Evolutionary conservation across 2,888 invertebrate genomes (phyloP).

Genomic region (Tachina fera): DNA sequence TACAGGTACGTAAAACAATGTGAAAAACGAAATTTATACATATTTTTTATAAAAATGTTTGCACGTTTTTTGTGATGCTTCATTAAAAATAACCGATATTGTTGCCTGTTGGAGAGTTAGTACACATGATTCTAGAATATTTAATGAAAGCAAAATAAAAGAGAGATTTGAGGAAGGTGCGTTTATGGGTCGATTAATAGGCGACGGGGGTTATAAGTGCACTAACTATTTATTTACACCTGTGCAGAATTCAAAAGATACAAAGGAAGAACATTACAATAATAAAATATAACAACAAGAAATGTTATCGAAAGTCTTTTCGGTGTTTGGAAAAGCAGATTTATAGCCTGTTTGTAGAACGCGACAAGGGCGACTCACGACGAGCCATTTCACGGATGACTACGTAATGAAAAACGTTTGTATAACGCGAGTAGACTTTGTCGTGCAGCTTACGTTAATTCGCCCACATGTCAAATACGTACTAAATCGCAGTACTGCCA

Average conservation of each 20-base stretch:
- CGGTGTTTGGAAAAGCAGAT: constrained; percentile 29
- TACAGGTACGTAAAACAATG: background rate
- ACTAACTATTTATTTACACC: constrained; percentile 43
- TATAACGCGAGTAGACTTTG: too few species aligned
- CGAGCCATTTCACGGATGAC: constrained; percentile 26
- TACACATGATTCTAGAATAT: constrained; percentile 24
- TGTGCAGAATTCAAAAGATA: constrained; percentile 1
- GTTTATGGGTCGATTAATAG: constrained; percentile 43
- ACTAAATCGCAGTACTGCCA: too few species aligned
- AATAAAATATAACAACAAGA: constrained; percentile 23
- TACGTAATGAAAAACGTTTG: too few species aligned
- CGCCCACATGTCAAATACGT: too few species aligned
- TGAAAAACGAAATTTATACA: too few species aligned
- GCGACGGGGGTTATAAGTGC: constrained; percentile 37
- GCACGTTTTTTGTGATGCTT: constrained; percentile 27
- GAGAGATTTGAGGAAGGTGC: constrained; percentile 17
- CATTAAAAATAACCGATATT: constrained; percentile 43
- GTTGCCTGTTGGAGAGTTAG: constrained; percentile 33
- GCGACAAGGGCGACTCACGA: too few species aligned
- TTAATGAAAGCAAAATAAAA: constrained; percentile 44
- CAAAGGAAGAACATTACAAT: constrained; percentile 34
- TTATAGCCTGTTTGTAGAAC: constrained; percentile 27
- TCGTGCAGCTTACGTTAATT: too few species aligned
- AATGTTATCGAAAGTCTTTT: constrained; percentile 40
- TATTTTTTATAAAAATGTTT: background rate